phyloP scores from a whole-genome alignment of 2,113 vertebrate species.

The Larimichthys crocea region DNA sequence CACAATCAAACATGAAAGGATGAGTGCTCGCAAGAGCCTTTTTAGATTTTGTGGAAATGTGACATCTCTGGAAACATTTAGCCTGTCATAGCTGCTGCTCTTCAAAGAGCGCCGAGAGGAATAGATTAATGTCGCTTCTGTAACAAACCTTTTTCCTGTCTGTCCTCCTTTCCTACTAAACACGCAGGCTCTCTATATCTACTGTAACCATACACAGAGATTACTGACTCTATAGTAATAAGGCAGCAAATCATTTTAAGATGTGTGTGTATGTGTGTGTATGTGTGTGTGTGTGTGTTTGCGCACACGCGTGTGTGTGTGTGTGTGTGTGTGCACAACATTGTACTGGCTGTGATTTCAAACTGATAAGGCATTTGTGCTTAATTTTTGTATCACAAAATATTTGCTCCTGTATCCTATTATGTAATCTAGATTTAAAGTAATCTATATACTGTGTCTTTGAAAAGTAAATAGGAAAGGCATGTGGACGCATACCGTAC shows the following conservation, averaged over 20 bases:
- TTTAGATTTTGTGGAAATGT: conserved; percentile 86
- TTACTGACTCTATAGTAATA: conserved; percentile 60
- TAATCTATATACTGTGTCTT: conserved; percentile 31
- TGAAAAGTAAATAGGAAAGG: conserved; percentile 43
- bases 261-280: conserved; percentile 43
- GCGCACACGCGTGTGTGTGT: neutral
- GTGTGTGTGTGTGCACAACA: too few relatives aligned
- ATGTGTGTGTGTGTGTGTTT: neutral
- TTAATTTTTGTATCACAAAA: conserved; percentile 37
- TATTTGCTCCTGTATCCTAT: conserved; percentile 51
- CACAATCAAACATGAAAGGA: conserved; percentile 89
- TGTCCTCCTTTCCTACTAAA: conserved; percentile 73
- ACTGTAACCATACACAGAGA: conserved; percentile 66
- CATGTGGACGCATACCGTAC: conserved; percentile 33
- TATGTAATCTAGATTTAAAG: conserved; percentile 48
- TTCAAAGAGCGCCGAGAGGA: conserved; percentile 83
- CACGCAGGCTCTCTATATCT: conserved; percentile 69
- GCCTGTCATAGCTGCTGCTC: conserved; percentile 82
- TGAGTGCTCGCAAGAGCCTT: conserved; percentile 83
- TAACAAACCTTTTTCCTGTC: conserved; percentile 83
- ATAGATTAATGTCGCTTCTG: conserved; percentile 86
- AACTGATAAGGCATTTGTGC: conserved; percentile 53
- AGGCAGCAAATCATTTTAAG: conserved; percentile 76
- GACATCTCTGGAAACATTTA: conserved; percentile 88
- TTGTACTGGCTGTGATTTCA: conserved; percentile 27